Percentiles rank a stretch among this genome's conserved stretches.
Conservation (phyloP, 2,888 invertebrate genomes). For the Nipponacmea schrenckii region DNA sequence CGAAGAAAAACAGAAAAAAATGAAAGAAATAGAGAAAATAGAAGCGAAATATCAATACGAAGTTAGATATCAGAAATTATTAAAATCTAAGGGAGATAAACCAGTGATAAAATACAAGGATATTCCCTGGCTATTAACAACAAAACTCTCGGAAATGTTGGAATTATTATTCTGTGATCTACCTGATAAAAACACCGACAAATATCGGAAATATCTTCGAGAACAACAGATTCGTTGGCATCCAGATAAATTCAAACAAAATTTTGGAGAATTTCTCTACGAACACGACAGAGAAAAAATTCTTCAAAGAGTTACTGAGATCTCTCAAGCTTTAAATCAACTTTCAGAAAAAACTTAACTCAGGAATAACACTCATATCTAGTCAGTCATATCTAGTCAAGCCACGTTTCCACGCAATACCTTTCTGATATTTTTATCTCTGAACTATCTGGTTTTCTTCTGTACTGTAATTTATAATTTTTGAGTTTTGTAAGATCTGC, state of each 20-base stretch:
- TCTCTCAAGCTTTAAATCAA: conserved; percentile 59
- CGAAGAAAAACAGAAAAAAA: conserved; percentile 34
- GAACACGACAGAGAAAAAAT: conserved; percentile 45
- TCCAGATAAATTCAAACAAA: conserved; percentile 63
- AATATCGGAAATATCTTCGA: conserved; percentile 50
- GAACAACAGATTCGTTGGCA: conserved; percentile 62
- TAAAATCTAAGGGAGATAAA: conserved; percentile 26
- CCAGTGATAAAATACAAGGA: conserved; percentile 40
- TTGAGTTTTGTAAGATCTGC: too few species aligned
- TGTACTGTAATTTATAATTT: too few species aligned
- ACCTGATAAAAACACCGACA: conserved; percentile 29
- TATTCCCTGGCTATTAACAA: conserved; percentile 57
- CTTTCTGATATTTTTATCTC: too few species aligned
- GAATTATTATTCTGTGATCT: conserved; percentile 51
- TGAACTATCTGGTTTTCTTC: too few species aligned
- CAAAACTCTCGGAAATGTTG: conserved; percentile 33
- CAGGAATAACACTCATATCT: too few species aligned
- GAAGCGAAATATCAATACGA: conserved; percentile 45
- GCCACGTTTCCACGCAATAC: too few species aligned
- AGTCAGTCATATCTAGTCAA: too few species aligned
- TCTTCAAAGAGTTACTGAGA: conserved; percentile 53
- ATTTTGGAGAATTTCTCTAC: conserved; percentile 46
- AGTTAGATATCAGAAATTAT: conserved; percentile 34
- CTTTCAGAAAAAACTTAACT: conserved; percentile 18
- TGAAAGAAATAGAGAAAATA: conserved; percentile 27